These are phyloP conservation scores for Hippocampus guttulatus DNA, from an alignment of 2,113 vertebrate species.

Conservation along the genomic window DNA sequence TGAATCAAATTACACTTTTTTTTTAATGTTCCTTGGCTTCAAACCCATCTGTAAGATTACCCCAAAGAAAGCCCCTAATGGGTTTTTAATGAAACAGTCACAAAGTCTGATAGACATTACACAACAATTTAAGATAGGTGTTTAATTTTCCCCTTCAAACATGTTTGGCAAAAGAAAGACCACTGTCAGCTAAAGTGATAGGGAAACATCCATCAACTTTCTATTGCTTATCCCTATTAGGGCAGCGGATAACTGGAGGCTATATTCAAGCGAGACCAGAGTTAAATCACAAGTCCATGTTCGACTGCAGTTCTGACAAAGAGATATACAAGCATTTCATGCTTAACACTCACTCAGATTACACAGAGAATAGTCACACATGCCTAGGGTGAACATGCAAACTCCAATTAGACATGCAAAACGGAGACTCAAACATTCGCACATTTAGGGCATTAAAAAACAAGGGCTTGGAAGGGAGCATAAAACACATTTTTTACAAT, in stretches of 20 bases:
- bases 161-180: conserved; percentile 13
- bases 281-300: no score
- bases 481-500: background rate
- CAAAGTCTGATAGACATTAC: conserved; percentile 63
- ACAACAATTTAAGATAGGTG: conserved; percentile 61
- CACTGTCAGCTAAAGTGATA: conserved; percentile 8
- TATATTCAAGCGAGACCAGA: no score
- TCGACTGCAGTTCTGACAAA: no score
- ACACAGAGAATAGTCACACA: no score
- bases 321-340: no score
- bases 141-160: conserved; percentile 37
- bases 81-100: conserved; percentile 70
- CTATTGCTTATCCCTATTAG: background rate
- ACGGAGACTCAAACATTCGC: no score
- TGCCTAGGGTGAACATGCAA: no score
- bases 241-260: background rate
- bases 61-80: conserved; percentile 59
- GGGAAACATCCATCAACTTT: background rate
- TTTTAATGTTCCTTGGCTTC: conserved; percentile 34
- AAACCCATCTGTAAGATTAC: conserved; percentile 53
- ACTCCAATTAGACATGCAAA: no score
- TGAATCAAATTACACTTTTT: conserved; percentile 54
- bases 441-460: no score
- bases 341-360: no score
- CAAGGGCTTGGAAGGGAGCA: background rate